Conservation (phyloP, 2,797 vertebrate genomes). For the Percopsis omiscomaycus region DNA sequence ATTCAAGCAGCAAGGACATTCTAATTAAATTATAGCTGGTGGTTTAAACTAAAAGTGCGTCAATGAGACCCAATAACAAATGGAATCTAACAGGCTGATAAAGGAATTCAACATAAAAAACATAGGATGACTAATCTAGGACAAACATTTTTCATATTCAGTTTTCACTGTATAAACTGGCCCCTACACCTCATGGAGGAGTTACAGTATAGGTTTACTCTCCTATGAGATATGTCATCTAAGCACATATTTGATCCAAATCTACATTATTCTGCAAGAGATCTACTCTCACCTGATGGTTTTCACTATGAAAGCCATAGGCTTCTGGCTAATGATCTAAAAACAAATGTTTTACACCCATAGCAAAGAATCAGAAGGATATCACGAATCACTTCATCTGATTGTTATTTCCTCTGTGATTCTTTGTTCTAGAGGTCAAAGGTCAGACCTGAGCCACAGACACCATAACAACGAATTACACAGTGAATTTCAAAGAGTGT, state of each 20-base stretch:
- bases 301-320: neutral
- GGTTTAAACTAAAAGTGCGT: slow-evolving; percentile 41
- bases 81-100: slow-evolving; percentile 21
- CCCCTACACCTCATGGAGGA: slow-evolving; percentile 1
- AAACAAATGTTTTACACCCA: slow-evolving; percentile 9
- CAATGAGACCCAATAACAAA: slow-evolving; percentile 41
- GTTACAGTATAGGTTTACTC: slow-evolving; percentile 7
- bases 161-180: slow-evolving; percentile 13
- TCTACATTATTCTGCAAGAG: neutral
- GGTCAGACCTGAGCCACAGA: slow-evolving; percentile 34
- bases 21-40: slow-evolving; percentile 23
- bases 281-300: neutral
- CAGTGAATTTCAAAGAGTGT: slow-evolving; percentile 23
- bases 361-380: slow-evolving; percentile 13
- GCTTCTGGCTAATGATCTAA: neutral
- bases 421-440: slow-evolving; percentile 37
- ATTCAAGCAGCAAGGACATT: slow-evolving; percentile 33
- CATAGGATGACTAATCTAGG: slow-evolving; percentile 35
- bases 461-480: slow-evolving; percentile 36
- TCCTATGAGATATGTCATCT: slow-evolving; percentile 7
- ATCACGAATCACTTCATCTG: slow-evolving; percentile 35
- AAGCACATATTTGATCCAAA: slow-evolving; percentile 15
- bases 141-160: slow-evolving; percentile 34
- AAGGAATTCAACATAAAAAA: slow-evolving; percentile 38
- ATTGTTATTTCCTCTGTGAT: slow-evolving; percentile 24